phyloP scores from a whole-genome alignment of 2,797 vertebrate genomes.

The Rhinogobio ventralis region DNA sequence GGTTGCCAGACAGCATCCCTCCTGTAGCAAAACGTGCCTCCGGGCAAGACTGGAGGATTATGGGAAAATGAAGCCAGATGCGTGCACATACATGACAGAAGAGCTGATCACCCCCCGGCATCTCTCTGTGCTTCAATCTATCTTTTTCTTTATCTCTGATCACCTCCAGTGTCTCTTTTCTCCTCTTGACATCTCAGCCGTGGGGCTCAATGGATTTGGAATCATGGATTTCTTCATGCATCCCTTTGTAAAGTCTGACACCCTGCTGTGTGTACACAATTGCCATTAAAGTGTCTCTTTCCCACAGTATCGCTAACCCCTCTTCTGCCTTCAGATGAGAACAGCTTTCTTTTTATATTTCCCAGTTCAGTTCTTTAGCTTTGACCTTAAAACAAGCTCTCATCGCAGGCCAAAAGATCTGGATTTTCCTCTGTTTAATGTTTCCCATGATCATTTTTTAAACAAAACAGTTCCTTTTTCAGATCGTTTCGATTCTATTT shows the following conservation, averaged over 20 bases:
- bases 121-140: constrained; percentile 29
- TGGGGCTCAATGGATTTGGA: constrained; percentile 42
- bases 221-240: constrained; percentile 47
- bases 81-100: constrained; percentile 71
- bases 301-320: constrained; percentile 29
- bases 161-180: constrained; percentile 27
- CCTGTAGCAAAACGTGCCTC: constrained; percentile 75
- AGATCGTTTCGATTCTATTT: constrained; percentile 39
- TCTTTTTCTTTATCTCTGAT: constrained; percentile 10
- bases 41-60: constrained; percentile 67
- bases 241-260: constrained; percentile 26
- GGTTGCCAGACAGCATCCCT: constrained; percentile 75
- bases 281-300: constrained; percentile 54
- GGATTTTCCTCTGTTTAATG: constrained; percentile 7
- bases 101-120: constrained; percentile 43
- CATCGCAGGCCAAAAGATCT: constrained; percentile 25
- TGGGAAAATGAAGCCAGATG: constrained; percentile 75
- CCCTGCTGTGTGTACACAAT: constrained; percentile 33
- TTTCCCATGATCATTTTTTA: constrained; percentile 7
- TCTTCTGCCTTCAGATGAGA: constrained; percentile 30
- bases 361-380: not conserved
- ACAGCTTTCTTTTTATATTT: constrained; percentile 44
- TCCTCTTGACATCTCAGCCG: constrained; percentile 9
- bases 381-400: constrained; percentile 52
- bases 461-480: constrained; percentile 43